Evolutionary conservation across 2,888 invertebrate species (phyloP).

Genomic region (Mamestra brassicae): DNA sequence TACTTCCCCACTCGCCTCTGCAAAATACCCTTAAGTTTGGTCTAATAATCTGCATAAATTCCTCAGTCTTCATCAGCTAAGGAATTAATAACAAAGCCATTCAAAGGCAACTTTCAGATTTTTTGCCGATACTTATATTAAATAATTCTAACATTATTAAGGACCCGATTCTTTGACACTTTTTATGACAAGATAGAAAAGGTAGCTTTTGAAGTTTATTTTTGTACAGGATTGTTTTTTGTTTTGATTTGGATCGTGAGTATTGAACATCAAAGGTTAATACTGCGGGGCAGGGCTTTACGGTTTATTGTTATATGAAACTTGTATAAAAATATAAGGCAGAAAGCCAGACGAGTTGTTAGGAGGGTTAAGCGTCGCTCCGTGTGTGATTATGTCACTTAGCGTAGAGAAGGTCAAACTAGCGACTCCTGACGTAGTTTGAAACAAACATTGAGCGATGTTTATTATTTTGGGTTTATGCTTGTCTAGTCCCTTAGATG

Average conservation of each 20-base stretch:
- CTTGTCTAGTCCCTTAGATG: background rate
- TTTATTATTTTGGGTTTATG: slow-evolving; percentile 23
- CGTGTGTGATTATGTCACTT: slow-evolving; percentile 22
- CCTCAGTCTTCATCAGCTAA: slow-evolving; percentile 1
- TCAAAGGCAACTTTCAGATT: slow-evolving; percentile 16
- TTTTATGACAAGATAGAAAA: slow-evolving; percentile 6
- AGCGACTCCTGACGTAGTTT: background rate
- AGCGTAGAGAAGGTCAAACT: slow-evolving; percentile 10
- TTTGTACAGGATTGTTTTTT: background rate
- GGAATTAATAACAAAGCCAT: slow-evolving; percentile 24
- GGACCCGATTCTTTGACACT: slow-evolving; percentile 18
- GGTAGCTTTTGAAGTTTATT: background rate
- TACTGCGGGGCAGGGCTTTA: background rate
- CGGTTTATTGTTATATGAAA: background rate
- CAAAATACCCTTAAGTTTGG: background rate
- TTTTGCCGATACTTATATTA: slow-evolving; percentile 6
- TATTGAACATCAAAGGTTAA: background rate
- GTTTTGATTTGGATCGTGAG: background rate
- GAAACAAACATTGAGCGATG: slow-evolving; percentile 13
- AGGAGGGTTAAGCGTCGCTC: background rate
- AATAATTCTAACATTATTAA: slow-evolving; percentile 25
- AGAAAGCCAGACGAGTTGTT: slow-evolving; percentile 2
- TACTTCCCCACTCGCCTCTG: too few species aligned
- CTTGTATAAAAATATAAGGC: background rate
- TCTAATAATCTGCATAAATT: slow-evolving; percentile 3